Percentiles rank a stretch among this genome's conserved stretches.
phyloP scores from a whole-genome alignment of 2,113 vertebrate genomes.

The Thryonomys swinderianus region DNA sequence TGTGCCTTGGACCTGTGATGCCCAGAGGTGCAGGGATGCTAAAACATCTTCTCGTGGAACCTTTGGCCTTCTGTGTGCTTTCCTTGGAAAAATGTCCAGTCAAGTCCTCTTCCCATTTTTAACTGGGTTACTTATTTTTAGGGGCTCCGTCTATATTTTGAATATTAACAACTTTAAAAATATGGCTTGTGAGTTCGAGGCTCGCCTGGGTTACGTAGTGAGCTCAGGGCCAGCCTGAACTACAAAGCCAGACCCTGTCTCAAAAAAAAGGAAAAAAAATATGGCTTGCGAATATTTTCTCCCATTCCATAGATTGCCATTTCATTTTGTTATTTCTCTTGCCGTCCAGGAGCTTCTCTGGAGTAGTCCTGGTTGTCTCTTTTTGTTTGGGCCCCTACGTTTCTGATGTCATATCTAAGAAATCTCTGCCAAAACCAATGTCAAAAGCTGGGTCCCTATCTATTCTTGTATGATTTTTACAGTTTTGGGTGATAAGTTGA shows the following conservation, averaged over 20 bases:
- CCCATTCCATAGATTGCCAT: background rate
- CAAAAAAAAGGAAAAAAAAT: no score
- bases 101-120: background rate
- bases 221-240: no score
- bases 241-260: no score
- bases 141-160: background rate
- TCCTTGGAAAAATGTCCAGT: background rate
- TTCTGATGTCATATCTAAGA: background rate
- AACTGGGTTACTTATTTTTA: background rate
- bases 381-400: background rate
- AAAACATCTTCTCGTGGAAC: background rate
- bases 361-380: background rate
- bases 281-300: background rate
- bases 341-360: background rate
- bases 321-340: background rate
- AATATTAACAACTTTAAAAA: background rate
- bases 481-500: background rate
- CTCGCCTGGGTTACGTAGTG: no score
- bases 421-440: background rate
- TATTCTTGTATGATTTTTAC: background rate
- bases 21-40: no score
- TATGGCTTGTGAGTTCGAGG: background rate
- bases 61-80: background rate
- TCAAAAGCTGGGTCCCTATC: background rate
- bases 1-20: background rate